Evolutionary conservation across 2,888 invertebrate genomes (phyloP), one percentile per base, ranked within the genome.

Genomic region (Oxytorus armatus): DNA sequence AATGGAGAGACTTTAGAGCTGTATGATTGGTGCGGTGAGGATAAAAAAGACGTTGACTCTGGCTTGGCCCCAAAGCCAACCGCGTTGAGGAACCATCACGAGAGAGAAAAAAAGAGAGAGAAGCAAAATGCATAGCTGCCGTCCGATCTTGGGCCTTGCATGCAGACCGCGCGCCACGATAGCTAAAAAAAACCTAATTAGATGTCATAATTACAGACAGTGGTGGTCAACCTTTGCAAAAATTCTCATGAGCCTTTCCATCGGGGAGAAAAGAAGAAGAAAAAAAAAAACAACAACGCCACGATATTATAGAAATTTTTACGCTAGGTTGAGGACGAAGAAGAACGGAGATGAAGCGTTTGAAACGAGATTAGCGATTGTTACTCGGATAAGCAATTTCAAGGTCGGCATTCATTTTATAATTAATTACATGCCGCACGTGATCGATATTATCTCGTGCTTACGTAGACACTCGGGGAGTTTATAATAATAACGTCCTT

Each of bases 111-210:
- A 29, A 39, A 21, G 72, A 73, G 39, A 74, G 74, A 83, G 82
- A 84, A 85, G 87, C 86, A 88, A 85, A 80, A 55, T 70, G 59
- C 84, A 86, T 85, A 84, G 87, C 79, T 81, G 86, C 86, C 85
- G 84, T 68, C 68, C 86, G 85, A 84, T 53, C 74, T 72, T 85
- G 82, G 85, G 75, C 82, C 85, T 84, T 84, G 82, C 85, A 87
- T 84, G 83, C 85, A 86, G 85, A 85, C 88, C 86, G 69, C 73
- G 59, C 65, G 59, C 68, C 86, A 79, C 86, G 86, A 87, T 87
- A 87, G 89, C 89, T 89, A 89, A 90, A 90, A n/a, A 91, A 90
- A 91, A 90, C 87, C 87, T 91, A 91, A 91, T 91, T 90, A 91
- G 90, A 91, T 90, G 91, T 91, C 90, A 91, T 90, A 91, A 91